phyloP scores from a whole-genome alignment of 2,888 invertebrate species.

The Thera britannica region DNA sequence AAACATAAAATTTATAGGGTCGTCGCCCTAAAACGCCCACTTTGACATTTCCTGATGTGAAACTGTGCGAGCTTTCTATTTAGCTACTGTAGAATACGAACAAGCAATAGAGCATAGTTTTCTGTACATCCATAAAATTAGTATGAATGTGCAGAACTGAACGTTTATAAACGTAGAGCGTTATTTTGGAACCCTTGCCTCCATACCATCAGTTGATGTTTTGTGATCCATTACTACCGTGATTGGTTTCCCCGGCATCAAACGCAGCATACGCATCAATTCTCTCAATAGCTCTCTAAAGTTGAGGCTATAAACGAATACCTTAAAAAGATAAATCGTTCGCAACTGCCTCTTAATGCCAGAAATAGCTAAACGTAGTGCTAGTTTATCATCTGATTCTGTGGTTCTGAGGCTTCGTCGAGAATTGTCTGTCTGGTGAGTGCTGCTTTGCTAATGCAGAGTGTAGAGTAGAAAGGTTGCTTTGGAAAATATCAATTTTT shows the following conservation, averaged over 20 bases:
- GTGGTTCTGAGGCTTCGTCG: constrained; percentile 48
- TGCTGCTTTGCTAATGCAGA: not conserved
- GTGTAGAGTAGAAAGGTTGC: not conserved
- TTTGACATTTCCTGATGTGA: constrained; percentile 46
- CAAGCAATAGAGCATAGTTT: no score
- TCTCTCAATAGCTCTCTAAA: constrained; percentile 33
- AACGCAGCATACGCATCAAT: constrained; percentile 24
- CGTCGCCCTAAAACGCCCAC: constrained; percentile 51
- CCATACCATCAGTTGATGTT: not conserved
- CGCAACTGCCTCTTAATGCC: constrained; percentile 46
- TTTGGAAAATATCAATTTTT: no score
- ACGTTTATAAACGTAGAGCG: no score
- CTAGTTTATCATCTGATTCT: constrained; percentile 21
- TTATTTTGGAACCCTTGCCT: no score
- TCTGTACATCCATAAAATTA: no score
- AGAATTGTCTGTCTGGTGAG: constrained; percentile 32
- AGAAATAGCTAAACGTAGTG: constrained; percentile 47
- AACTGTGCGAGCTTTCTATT: constrained; percentile 36
- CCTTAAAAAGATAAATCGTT: constrained; percentile 48
- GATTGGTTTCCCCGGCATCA: constrained; percentile 2
- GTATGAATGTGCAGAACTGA: no score
- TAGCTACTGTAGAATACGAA: constrained; percentile 16
- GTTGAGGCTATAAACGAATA: constrained; percentile 30
- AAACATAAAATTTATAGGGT: constrained; percentile 61
- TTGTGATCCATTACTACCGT: not conserved